These are phyloP conservation scores for Phyllostomus discolor DNA, from an alignment of 2,113 vertebrate genomes.

Conservation along the genomic window DNA sequence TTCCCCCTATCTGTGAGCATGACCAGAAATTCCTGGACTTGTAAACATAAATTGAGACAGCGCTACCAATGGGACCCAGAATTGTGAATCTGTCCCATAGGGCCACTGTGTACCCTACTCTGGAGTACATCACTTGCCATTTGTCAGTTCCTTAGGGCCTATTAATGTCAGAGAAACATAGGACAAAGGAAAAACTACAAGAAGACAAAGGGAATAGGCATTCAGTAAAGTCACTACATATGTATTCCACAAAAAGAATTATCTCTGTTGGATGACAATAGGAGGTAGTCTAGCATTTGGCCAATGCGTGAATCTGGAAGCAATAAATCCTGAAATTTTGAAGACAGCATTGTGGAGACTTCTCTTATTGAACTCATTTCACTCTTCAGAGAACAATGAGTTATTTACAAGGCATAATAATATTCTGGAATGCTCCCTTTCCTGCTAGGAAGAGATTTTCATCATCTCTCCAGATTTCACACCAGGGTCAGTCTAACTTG, in stretches of 20 bases:
- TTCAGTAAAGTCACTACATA: conserved; percentile 18
- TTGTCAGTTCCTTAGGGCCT: neutral
- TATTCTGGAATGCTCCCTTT: neutral
- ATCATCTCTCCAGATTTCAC: conserved; percentile 57
- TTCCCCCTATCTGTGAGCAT: neutral
- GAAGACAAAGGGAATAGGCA: conserved; percentile 34
- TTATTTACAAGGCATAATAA: conserved; percentile 34
- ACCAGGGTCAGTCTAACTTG: conserved; percentile 52
- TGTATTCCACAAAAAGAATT: conserved; percentile 32
- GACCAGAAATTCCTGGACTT: neutral
- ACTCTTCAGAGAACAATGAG: neutral
- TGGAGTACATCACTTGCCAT: neutral
- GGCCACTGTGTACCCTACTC: neutral
- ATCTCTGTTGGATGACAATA: neutral
- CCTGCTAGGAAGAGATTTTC: conserved; percentile 41
- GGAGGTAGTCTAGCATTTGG: neutral
- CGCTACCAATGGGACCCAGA: neutral
- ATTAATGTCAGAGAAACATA: neutral
- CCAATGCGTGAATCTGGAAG: neutral
- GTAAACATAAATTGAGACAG: conserved; percentile 4
- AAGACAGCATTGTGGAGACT: conserved; percentile 8
- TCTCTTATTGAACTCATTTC: conserved; percentile 9
- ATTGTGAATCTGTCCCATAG: neutral
- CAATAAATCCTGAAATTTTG: conserved; percentile 8
- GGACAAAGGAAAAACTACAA: conserved; percentile 18